Base-by-base conservation (phyloP, 2,113 vertebrate genomes). In the Leptodactylus fuscus region DNA sequence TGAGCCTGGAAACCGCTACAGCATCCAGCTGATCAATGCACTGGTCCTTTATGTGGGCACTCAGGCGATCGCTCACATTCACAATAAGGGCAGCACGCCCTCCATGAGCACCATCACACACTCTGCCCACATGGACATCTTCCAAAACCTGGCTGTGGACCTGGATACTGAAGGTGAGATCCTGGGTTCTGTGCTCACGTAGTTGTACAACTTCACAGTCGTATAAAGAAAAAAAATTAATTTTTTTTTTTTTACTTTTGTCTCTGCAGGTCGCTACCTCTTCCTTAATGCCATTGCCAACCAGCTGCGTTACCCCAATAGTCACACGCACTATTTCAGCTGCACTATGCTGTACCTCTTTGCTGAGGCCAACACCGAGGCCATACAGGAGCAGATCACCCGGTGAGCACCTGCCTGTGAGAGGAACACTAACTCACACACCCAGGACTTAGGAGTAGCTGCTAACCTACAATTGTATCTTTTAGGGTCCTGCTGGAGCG, bases 21-120 rank as follows among this genome's bases (percentile, higher is more conserved):
- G 99, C 94, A 99, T 99, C 90, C 98, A 99, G 94, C 94, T 99
- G 90, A 99, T 99, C 88, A 99, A 99, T 9, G 98, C 98, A 24
- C 92, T 99, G 88, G 98, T 99, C 95, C 93, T 99, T 90, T 99
- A 99, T 0, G 98, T 99, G 1, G 98, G 98, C 71, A 99, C 98
- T 75, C 98, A 99, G 91, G 98, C 98, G 10, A 99, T 99, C 34
- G 97, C 97, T 7, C 97, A 99, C 93, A 99, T 99, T 75, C 98
- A 99, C 92, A 99, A 98, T 93, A 99, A 99, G 91, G 98, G 98
- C 89, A 99, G 98, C 93, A 98, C 97, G 0, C 98, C 98, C 36
- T 99, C 98, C 18, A 99, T 99, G 98, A 99, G 98, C 95, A 99
- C 98, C 84, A 99, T 99, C 88, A 99, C 98, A 18, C 98, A 99